Base-by-base conservation (phyloP, 2,888 invertebrate species). In the Nomada hirtipes region DNA sequence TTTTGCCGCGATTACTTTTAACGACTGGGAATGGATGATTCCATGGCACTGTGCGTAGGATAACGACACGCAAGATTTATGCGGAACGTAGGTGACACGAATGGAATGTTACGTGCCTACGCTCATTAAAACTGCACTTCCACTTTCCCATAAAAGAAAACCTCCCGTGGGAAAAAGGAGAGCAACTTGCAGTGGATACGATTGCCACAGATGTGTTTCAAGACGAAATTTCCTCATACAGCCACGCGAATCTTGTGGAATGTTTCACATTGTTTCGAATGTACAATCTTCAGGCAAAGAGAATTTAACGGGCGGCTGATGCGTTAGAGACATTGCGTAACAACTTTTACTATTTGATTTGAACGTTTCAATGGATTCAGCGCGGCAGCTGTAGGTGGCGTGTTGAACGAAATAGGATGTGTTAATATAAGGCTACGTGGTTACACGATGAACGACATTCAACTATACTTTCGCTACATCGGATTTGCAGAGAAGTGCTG, bases 61-160 rank as follows among this genome's bases (percentile, higher is more conserved):
- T 83, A 87, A 85, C 74, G 75, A 68, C 78, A 68, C 57, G 76
- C 67, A 18, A 44, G 63, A 82, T 82, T 79, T 77, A 74, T 75
- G 76, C 26, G 23, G 52, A 42, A 79, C 72, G 85, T 87, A 76
- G 81, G 85, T 83, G 81, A 87, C 61, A 57, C 63, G 61, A 72
- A 61, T 60, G 82, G 85, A 67, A 76, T 50, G 76, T 76, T 67
- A 18, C 80, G 67, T 53, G 82, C 86, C 87, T 80, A 89, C 89
- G 85, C 83, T 79, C 76, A 79, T 85, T 85, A 84, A 79, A 79
- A 63, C 63, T 76, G 72, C 81, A 47, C 82, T 70, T 75, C 55
- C 61, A 71, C 79, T 73, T 84, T 71, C 70, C 71, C 77, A 73
- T 82, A 64, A 71, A 83, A 82, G 77, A 82, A 82, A 73, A 77